phyloP scores from a whole-genome alignment of 2,797 vertebrate species.

The Microchirus variegatus region DNA sequence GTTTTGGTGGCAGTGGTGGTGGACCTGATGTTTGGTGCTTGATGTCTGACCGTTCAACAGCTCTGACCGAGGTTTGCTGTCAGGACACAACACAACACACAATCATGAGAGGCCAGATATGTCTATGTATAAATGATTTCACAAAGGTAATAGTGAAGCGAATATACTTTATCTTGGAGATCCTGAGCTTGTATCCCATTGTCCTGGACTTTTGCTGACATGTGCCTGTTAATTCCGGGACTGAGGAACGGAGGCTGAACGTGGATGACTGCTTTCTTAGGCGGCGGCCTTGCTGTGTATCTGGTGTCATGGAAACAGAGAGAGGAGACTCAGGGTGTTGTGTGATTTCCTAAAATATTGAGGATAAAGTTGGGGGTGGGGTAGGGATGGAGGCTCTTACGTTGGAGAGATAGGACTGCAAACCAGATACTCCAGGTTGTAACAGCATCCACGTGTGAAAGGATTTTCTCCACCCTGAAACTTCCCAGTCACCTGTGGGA shows the following conservation, averaged over 20 bases:
- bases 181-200: constrained; percentile 87
- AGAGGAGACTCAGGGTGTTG: background rate
- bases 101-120: constrained; percentile 17
- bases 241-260: constrained; percentile 91
- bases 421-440: constrained; percentile 92
- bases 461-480: constrained; percentile 96
- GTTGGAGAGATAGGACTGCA: constrained; percentile 94
- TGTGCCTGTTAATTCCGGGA: constrained; percentile 84
- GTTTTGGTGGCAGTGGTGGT: constrained; percentile 88
- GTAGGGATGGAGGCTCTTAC: constrained; percentile 69
- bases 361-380: no score
- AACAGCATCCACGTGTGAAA: constrained; percentile 93
- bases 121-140: constrained; percentile 21
- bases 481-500: constrained; percentile 94
- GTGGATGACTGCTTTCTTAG: constrained; percentile 74
- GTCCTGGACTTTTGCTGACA: constrained; percentile 87
- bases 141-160: constrained; percentile 3
- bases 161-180: constrained; percentile 85
- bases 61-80: constrained; percentile 81
- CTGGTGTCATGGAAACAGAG: constrained; percentile 62
- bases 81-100: constrained; percentile 17
- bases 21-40: constrained; percentile 77
- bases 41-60: constrained; percentile 85
- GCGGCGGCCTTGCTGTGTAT: constrained; percentile 84
- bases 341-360: no score